These are phyloP conservation scores for Condylostylus longicornis DNA, from an alignment of 1,140 invertebrate species.

Conservation along the genomic window DNA sequence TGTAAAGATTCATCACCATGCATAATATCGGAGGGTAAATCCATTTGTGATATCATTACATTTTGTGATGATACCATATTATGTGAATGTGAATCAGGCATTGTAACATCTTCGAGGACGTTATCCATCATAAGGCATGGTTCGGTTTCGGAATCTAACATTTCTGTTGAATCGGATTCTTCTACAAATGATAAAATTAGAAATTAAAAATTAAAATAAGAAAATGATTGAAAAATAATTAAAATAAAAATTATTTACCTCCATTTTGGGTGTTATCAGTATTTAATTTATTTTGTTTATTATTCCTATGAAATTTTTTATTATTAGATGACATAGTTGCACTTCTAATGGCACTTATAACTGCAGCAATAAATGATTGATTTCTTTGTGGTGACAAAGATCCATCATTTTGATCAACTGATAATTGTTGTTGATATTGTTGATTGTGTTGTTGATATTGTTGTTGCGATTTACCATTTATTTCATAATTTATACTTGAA, in stretches of 20 bases:
- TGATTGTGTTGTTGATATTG: too few relatives aligned
- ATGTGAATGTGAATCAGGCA: constrained; percentile 48
- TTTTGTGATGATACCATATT: constrained; percentile 47
- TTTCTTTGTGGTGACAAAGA: constrained; percentile 43
- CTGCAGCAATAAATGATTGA: constrained; percentile 47
- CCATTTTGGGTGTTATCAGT: constrained; percentile 3
- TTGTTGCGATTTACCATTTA: too few relatives aligned
- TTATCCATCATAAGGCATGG: constrained; percentile 64
- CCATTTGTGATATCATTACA: constrained; percentile 29
- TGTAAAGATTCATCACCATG: constrained; percentile 45
- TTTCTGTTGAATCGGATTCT: constrained; percentile 43
- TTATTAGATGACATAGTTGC: constrained; percentile 36
- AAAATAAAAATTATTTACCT: not conserved
- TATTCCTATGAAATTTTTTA: constrained; percentile 16
- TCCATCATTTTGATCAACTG: constrained; percentile 29
- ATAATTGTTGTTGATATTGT: constrained; percentile 2
- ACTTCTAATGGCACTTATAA: constrained; percentile 50
- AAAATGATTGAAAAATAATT: not conserved
- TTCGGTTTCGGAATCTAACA: constrained; percentile 62
- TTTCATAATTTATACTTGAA: too few relatives aligned
- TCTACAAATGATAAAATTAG: constrained; percentile 8
- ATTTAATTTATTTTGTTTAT: constrained; percentile 5
- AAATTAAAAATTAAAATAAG: not conserved
- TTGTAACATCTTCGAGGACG: constrained; percentile 47
- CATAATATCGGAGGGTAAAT: constrained; percentile 25